phyloP scores from a whole-genome alignment of 2,113 vertebrate genomes.

The Clarias gariepinus region DNA sequence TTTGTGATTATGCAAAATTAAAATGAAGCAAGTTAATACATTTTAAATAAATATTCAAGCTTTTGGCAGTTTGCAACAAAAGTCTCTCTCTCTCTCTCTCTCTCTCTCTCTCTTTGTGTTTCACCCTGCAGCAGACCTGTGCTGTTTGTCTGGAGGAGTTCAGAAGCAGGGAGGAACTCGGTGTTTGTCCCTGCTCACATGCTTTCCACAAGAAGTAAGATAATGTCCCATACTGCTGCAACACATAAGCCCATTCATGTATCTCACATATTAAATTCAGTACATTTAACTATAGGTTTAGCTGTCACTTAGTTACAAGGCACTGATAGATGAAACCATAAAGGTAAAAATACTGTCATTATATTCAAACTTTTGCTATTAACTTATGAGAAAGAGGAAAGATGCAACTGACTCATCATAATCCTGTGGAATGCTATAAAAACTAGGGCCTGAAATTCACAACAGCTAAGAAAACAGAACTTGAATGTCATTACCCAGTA shows the following conservation, averaged over 20 bases:
- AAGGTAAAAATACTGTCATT: neutral
- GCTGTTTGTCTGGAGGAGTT: conserved; percentile 80
- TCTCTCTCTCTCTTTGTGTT: neutral
- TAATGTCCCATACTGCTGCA: neutral
- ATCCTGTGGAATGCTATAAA: neutral
- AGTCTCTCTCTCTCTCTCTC: neutral
- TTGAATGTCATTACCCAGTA: neutral
- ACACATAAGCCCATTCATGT: neutral
- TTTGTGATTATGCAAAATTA: conserved; percentile 27
- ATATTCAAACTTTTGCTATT: neutral
- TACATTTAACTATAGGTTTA: neutral
- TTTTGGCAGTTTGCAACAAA: neutral
- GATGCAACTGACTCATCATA: neutral
- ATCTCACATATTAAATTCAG: neutral
- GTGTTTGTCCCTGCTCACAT: conserved; percentile 75
- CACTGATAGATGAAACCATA: neutral
- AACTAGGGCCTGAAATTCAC: neutral
- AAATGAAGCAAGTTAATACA: neutral
- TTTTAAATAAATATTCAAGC: neutral
- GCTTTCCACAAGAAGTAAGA: conserved; percentile 81
- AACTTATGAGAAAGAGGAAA: neutral
- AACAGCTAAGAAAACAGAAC: neutral
- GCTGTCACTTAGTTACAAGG: neutral
- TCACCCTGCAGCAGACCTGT: conserved; percentile 72
- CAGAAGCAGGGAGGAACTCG: conserved; percentile 73